These are phyloP conservation scores for Sciaenops ocellatus DNA, from an alignment of 2,797 vertebrate species.

Conservation along the genomic window DNA sequence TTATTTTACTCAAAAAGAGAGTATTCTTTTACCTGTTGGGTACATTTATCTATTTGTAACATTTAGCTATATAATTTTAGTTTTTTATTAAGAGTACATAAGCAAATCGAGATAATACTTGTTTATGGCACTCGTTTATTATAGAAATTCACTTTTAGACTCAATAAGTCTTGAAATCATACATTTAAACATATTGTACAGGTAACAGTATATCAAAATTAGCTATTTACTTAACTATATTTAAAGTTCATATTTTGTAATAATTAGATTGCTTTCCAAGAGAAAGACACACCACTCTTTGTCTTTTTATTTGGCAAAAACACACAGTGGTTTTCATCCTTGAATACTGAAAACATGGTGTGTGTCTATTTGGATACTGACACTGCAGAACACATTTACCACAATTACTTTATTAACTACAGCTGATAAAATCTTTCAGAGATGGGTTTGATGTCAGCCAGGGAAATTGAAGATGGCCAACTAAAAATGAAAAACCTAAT, in stretches of 20 bases:
- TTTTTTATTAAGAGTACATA: not conserved
- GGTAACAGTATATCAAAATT: not conserved
- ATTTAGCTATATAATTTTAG: not conserved
- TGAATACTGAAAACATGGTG: not conserved
- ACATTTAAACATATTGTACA: not conserved
- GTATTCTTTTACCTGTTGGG: not conserved
- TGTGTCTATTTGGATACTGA: constrained; percentile 15
- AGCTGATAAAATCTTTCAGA: constrained; percentile 45
- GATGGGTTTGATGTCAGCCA: constrained; percentile 25
- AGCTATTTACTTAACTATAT: not conserved
- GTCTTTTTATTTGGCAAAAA: constrained; percentile 21
- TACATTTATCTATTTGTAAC: not conserved
- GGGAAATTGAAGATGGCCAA: not conserved
- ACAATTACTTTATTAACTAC: constrained; percentile 28
- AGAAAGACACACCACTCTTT: constrained; percentile 4
- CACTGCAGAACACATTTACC: constrained; percentile 2
- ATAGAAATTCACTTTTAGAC: not conserved
- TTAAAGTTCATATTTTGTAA: not conserved
- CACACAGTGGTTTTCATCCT: constrained; percentile 17
- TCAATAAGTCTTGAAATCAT: not conserved
- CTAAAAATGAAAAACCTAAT: constrained; percentile 26
- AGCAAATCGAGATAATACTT: not conserved
- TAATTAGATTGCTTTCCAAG: not conserved
- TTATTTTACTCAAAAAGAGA: not conserved
- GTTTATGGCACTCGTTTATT: too few species aligned